Evolutionary conservation across 2,113 vertebrate genomes (phyloP).

Genomic region (Siniperca chuatsi): DNA sequence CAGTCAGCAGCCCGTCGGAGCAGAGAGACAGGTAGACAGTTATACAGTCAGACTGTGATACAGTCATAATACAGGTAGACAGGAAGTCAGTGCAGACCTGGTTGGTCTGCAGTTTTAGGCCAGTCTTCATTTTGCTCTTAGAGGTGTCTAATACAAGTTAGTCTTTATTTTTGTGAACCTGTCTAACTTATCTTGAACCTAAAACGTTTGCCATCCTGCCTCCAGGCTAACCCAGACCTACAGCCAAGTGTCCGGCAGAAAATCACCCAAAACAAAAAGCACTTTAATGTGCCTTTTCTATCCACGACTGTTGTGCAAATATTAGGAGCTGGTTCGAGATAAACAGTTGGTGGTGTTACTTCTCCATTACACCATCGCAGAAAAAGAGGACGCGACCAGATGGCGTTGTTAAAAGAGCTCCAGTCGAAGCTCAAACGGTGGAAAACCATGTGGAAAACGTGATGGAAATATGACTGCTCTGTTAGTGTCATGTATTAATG

Average conservation of each 20-base stretch:
- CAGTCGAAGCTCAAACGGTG: neutral
- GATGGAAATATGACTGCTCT: neutral
- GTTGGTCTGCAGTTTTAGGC: neutral
- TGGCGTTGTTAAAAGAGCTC: neutral
- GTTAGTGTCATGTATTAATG: neutral
- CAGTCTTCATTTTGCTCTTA: neutral
- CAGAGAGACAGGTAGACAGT: neutral
- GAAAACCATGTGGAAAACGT: neutral
- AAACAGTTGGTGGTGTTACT: no score
- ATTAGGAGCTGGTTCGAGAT: no score
- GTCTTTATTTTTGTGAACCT: no score
- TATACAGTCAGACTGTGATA: neutral
- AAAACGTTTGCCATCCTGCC: no score
- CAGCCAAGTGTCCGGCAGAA: no score
- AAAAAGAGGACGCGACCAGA: neutral
- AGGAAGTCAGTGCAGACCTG: neutral
- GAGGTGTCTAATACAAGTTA: neutral
- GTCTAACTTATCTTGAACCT: neutral
- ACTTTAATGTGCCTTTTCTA: neutral
- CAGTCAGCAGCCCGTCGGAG: no score
- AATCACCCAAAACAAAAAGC: no score
- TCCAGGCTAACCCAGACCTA: no score
- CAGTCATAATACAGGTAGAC: neutral
- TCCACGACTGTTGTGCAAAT: neutral
- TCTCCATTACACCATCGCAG: neutral